Evolutionary conservation across 2,888 invertebrate genomes (phyloP).

Genomic region (Melikaiella ostensackeni): DNA sequence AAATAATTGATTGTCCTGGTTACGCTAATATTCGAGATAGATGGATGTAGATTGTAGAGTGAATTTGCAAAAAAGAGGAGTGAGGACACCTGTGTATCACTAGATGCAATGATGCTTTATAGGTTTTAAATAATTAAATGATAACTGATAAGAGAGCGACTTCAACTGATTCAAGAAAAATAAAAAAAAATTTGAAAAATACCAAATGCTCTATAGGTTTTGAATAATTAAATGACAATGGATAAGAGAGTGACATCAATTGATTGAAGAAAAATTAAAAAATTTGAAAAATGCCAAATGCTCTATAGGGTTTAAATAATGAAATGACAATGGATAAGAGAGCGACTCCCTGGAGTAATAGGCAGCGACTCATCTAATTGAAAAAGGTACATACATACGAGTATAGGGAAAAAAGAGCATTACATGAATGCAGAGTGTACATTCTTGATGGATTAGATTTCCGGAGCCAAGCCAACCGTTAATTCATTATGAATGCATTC

Average conservation of each 20-base stretch:
- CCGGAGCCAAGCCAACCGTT: conserved; percentile 29
- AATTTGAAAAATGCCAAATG: no score
- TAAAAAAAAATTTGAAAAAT: no score
- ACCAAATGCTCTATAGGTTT: no score
- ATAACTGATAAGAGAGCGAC: conserved; percentile 1
- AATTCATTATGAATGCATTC: conserved; percentile 30
- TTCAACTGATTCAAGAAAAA: no score
- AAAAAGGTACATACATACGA: neutral
- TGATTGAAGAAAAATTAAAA: no score
- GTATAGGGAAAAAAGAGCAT: neutral
- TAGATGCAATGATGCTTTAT: conserved; percentile 6
- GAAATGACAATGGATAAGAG: conserved; percentile 22
- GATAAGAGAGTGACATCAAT: no score
- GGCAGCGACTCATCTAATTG: neutral
- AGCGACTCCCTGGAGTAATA: conserved; percentile 1
- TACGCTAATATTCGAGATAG: neutral
- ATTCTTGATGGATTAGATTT: conserved; percentile 21
- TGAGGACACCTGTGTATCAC: conserved; percentile 14
- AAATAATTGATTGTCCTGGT: neutral
- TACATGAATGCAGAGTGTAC: neutral
- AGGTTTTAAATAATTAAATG: conserved; percentile 19
- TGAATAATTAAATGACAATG: no score
- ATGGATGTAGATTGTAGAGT: neutral
- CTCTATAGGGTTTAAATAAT: conserved; percentile 12
- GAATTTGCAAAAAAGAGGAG: neutral